A percentile compares a stretch with the other conserved stretches of the same genome.
Evolutionary conservation across 2,113 vertebrate species (phyloP).

Genomic region (Carlito syrichta): DNA sequence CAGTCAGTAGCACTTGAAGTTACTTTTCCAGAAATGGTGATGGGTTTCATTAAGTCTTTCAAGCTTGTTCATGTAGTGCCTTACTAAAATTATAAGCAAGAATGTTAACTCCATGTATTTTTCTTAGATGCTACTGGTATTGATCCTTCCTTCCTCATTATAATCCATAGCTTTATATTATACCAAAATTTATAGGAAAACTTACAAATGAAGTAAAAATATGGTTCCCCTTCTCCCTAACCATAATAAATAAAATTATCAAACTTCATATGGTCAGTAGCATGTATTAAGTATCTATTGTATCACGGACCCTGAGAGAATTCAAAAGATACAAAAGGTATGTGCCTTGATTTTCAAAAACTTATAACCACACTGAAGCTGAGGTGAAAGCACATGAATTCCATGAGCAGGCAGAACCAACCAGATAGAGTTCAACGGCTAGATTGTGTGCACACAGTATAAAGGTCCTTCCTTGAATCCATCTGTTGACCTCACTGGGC

Average conservation of each 20-base stretch:
- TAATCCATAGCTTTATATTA: not conserved
- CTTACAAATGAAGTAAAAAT: not conserved
- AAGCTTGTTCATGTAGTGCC: not conserved
- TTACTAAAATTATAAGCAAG: conserved; percentile 23
- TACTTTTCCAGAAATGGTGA: not conserved
- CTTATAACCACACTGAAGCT: not conserved
- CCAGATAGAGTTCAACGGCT: not conserved
- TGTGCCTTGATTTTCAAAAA: not conserved
- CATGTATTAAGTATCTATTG: not conserved
- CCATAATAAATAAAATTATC: not conserved
- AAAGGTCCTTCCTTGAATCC: not conserved
- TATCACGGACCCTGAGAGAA: not conserved
- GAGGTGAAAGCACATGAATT: not conserved
- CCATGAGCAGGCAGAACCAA: not conserved
- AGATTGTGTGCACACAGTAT: accelerated
- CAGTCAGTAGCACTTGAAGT: not conserved
- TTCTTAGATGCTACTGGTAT: not conserved
- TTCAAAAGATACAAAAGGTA: not conserved
- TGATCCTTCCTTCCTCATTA: not conserved
- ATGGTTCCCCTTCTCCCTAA: not conserved
- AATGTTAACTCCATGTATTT: not conserved
- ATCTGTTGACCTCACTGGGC: not conserved
- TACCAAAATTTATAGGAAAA: not conserved
- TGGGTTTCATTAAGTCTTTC: not conserved
- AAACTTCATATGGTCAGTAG: not conserved